Conservation (phyloP, 2,888 invertebrate genomes). For the Plebejus anna region DNA sequence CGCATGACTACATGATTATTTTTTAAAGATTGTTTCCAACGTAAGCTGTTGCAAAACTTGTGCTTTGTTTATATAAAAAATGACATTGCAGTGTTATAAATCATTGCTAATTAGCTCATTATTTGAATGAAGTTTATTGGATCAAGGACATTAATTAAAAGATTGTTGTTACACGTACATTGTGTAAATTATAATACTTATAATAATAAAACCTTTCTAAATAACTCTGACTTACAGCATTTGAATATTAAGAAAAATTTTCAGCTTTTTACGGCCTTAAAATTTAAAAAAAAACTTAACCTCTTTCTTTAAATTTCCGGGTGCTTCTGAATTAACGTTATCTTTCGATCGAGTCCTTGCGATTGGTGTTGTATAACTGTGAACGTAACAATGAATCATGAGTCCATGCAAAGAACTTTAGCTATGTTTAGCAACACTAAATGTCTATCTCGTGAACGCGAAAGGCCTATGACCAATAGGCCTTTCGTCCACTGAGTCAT, state of each 20-base stretch:
- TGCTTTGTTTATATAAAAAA: slow-evolving; percentile 3
- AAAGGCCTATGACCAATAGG: slow-evolving; percentile 18
- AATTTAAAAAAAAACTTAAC: too few relatives aligned
- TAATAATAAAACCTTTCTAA: too few relatives aligned
- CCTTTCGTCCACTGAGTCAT: slow-evolving; percentile 23
- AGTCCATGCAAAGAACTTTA: slow-evolving; percentile 16
- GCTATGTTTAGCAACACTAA: slow-evolving; percentile 27
- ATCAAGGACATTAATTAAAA: background rate
- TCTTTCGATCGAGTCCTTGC: background rate
- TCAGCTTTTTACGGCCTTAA: too few relatives aligned
- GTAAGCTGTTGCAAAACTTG: background rate
- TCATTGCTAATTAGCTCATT: slow-evolving; percentile 9
- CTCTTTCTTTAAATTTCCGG: too few relatives aligned
- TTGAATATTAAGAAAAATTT: too few relatives aligned
- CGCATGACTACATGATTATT: slow-evolving; percentile 26
- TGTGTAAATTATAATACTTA: background rate
- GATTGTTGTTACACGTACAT: background rate
- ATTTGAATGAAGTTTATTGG: background rate
- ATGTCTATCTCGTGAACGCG: slow-evolving; percentile 23
- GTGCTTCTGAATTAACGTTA: background rate
- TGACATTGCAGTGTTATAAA: background rate
- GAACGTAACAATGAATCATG: slow-evolving; percentile 18
- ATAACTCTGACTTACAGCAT: too few relatives aligned
- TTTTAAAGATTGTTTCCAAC: slow-evolving; percentile 17
- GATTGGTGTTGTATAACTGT: background rate